Evolutionary conservation across 2,888 invertebrate species (phyloP), one percentile per base, ranked within the genome.

Genomic region (Tipula unca): DNA sequence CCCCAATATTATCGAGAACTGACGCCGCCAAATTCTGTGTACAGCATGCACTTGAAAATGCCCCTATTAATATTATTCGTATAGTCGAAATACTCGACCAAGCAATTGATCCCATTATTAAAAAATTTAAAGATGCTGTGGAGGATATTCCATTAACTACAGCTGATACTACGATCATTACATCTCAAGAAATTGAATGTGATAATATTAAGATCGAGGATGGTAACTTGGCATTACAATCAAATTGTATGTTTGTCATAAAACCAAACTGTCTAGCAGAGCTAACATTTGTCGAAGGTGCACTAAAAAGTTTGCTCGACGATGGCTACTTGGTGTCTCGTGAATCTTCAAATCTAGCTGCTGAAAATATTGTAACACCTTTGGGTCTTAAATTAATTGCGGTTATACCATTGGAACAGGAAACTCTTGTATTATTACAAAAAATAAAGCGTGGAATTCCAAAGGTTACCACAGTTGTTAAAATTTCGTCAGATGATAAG

Each of bases 21-120:
- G 93, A 94, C 87, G 92, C 94, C 0, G 90, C 94, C 0, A 91
- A 95, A 32, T 90, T 93, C 0, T 92, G 93, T 88, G 91, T 95
- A 8, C 97, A 97, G 89, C 89, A 96, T 0, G 93, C 94, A 0
- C 89, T 95, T 0, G 97, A 97, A 89, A 97, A 96, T 89, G 89
- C 92, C 0, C 92, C 93, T 86, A 91, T 91, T 0, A 90, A 92
- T 87, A 94, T 94, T 91, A 92, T 95, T 0, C 94, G 93, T 89
- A 90, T 90, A 48, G 91, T 94, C 29, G 93, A 94, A 89, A 92
- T 92, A 85, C 91, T 92, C 82, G 90, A 89, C 4, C 91, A 92
- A 85, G 90, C 89, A 8, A 90, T 92, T 82, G 88, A 91, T 86
- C 92, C 93, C 0, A 87, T 94, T 0, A 91, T 94, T 0, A 92